Evolutionary conservation across 2,888 invertebrate species (phyloP).

Genomic region (Gymnosoma rotundatum): DNA sequence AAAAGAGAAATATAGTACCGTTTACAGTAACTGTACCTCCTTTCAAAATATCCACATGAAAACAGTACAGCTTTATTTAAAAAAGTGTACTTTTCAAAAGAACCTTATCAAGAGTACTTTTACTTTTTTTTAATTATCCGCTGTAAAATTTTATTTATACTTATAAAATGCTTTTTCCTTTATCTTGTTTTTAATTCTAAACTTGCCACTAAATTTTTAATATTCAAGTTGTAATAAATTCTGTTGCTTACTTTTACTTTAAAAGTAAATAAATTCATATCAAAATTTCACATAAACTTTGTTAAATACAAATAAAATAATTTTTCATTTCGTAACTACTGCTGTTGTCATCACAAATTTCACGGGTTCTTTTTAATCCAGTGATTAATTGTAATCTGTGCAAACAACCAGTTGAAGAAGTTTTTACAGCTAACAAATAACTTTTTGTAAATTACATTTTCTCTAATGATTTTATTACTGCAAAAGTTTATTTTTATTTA

Average conservation of each 20-base stretch:
- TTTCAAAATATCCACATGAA: too few relatives aligned
- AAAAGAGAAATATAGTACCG: too few relatives aligned
- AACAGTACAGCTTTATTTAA: too few relatives aligned
- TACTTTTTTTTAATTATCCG: too few relatives aligned
- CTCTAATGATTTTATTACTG: slow-evolving; percentile 49
- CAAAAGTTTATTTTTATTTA: slow-evolving; percentile 25
- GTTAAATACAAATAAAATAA: slow-evolving; percentile 8
- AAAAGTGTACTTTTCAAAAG: too few relatives aligned
- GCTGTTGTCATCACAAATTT: slow-evolving; percentile 41
- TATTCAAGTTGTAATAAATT: slow-evolving; percentile 1
- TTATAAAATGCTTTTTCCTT: too few relatives aligned
- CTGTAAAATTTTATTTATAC: too few relatives aligned
- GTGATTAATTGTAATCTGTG: slow-evolving; percentile 39
- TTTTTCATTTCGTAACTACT: slow-evolving; percentile 27
- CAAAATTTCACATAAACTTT: slow-evolving; percentile 14
- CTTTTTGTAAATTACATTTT: slow-evolving; percentile 43
- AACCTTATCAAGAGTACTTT: too few relatives aligned
- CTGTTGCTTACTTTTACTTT: not conserved
- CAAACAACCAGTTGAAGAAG: slow-evolving; percentile 22
- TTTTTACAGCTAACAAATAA: slow-evolving; percentile 28
- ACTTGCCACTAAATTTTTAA: too few relatives aligned
- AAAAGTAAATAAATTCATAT: slow-evolving; percentile 27
- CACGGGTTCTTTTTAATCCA: slow-evolving; percentile 4
- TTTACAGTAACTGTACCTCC: too few relatives aligned
- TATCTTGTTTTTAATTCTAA: too few relatives aligned